Base-by-base conservation (phyloP, 2,888 invertebrate species). In the Mesochorus sp. region DNA sequence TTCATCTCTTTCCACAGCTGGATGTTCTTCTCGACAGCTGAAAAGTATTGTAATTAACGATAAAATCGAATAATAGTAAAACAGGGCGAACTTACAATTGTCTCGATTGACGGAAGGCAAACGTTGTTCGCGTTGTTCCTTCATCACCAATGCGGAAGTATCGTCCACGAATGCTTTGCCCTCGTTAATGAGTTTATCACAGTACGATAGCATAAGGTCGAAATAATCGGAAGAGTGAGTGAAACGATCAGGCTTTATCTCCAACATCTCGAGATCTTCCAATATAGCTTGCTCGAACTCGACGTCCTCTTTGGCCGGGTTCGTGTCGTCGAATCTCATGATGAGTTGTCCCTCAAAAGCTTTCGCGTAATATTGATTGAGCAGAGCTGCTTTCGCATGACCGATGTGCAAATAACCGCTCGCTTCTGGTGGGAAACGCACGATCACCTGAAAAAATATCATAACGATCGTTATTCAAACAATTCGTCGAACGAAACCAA, bases 301-400 rank as follows among this genome's bases (percentile, higher is more conserved):
- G 0, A 95, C 96, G 86, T 98, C 97, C 89, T 99, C 99, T 90
- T 99, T 99, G 10, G 98, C 99, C 2, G 99, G 99, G 92, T 99
- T 99, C 3, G 99, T 99, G 90, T 99, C 99, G 92, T 99, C 99
- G 91, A 99, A 99, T 82, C 99, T 94, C 98, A 99, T 98, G 79
- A 99, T 96, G 0, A 99, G 94, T 89, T 96, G 96, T 0, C 99
- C 99, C 87, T 99, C 92, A 91, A 98, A 99, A 0, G 95, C 93
- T 86, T 95, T 94, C 82, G 98, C 97, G 88, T 99, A 99, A 92
- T 99, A 97, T 90, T 99, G 99, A 92, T 99, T 99, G 10, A 99
- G 92, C 0, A 99, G 93, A 14, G 99, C 99, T 4, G 99, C 99
- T 91, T 99, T 99, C 0, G 99, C 99, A 91, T 99, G 99, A 0